A percentile compares a stretch with the other conserved stretches of the same genome.
Evolutionary conservation across 2,888 invertebrate species (phyloP).

Genomic region (Dione juno): DNA sequence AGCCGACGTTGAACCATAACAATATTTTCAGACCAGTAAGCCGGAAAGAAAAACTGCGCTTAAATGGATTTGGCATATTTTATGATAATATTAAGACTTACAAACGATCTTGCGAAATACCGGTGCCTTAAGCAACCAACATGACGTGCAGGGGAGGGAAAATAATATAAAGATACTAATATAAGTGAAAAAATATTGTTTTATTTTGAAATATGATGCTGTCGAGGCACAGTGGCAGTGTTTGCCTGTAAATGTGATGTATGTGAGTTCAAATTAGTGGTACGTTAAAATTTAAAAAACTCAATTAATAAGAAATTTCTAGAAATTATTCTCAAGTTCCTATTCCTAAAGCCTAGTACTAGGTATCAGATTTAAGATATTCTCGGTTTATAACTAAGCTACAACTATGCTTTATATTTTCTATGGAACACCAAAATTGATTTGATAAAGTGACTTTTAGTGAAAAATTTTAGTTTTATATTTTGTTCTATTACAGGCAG

Average conservation of each 20-base stretch:
- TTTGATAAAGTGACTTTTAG: slow-evolving; percentile 3
- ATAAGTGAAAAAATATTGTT: not conserved
- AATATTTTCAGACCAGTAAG: slow-evolving; percentile 68
- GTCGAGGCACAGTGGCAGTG: too few species aligned
- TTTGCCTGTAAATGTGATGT: too few species aligned
- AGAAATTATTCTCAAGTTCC: too few species aligned
- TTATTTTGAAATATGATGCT: too few species aligned
- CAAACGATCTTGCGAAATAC: slow-evolving; percentile 51
- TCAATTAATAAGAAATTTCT: too few species aligned
- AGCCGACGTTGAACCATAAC: slow-evolving; percentile 62
- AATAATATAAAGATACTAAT: not conserved
- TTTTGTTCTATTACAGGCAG: slow-evolving; percentile 10
- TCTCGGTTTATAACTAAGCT: not conserved
- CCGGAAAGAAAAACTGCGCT: slow-evolving; percentile 68
- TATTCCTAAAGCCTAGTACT: too few species aligned
- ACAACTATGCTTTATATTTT: not conserved
- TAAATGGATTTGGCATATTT: slow-evolving; percentile 75
- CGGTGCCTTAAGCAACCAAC: slow-evolving; percentile 39
- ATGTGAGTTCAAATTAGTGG: too few species aligned
- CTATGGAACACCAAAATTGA: slow-evolving; percentile 1
- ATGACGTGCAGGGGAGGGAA: not conserved
- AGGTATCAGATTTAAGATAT: not conserved
- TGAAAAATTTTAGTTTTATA: slow-evolving; percentile 14
- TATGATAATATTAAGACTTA: slow-evolving; percentile 54
- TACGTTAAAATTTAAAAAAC: too few species aligned